phyloP scores from a whole-genome alignment of 2,113 vertebrate genomes.

The Cranoglanis bouderius region DNA sequence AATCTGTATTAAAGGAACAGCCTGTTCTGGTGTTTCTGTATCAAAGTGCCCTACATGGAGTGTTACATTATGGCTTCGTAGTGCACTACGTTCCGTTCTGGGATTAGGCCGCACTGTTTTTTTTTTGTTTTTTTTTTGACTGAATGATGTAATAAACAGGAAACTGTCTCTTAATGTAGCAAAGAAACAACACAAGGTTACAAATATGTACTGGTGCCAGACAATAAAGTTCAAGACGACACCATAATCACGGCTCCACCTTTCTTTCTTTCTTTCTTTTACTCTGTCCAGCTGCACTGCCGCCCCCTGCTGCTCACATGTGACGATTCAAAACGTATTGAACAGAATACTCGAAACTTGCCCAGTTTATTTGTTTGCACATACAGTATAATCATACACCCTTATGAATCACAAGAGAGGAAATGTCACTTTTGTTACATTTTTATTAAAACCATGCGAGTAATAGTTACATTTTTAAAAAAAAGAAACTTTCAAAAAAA shows the following conservation, averaged over 20 bases:
- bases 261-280: background rate
- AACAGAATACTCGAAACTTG: background rate
- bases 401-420: background rate
- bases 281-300: background rate
- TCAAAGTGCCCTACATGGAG: constrained; percentile 10
- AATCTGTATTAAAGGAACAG: constrained; percentile 59
- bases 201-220: constrained; percentile 66
- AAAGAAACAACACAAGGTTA: constrained; percentile 62
- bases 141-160: constrained; percentile 69
- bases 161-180: constrained; percentile 75
- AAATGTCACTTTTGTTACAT: background rate
- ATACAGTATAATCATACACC: background rate
- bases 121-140: constrained; percentile 54
- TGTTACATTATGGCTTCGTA: constrained; percentile 6
- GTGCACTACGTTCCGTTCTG: background rate
- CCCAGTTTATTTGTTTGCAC: background rate
- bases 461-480: background rate
- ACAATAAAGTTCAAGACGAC: constrained; percentile 64
- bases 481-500: background rate
- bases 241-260: background rate
- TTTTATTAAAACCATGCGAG: background rate
- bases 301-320: background rate
- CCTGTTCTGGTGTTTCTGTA: constrained; percentile 5
- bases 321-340: background rate
- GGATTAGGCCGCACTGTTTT: constrained; percentile 15